Percentiles rank a stretch among this genome's conserved stretches.
phyloP scores from a whole-genome alignment of 2,888 invertebrate species.

The Drosophila falleni region DNA sequence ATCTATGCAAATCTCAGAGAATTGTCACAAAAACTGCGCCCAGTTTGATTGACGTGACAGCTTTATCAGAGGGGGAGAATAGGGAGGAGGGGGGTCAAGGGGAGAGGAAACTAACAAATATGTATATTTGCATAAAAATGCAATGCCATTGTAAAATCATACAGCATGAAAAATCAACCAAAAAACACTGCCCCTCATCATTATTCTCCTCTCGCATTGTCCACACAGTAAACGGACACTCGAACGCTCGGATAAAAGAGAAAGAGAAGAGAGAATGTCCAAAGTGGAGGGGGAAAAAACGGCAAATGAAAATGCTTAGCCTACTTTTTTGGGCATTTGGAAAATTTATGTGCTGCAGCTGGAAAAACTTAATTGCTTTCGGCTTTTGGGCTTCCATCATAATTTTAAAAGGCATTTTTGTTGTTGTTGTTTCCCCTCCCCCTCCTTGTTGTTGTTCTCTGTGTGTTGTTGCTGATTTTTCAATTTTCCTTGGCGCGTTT shows the following conservation, averaged over 20 bases:
- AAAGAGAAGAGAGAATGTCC: neutral
- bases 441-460: conserved; percentile 21
- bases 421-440: neutral
- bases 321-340: conserved; percentile 21
- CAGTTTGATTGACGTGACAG: conserved; percentile 30
- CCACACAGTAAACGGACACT: neutral
- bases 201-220: conserved; percentile 5
- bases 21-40: conserved; percentile 12
- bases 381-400: conserved; percentile 28
- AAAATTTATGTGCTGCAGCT: conserved; percentile 51
- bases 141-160: conserved; percentile 16
- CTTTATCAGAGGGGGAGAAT: neutral
- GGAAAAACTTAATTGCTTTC: conserved; percentile 52
- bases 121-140: conserved; percentile 39
- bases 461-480: conserved; percentile 41
- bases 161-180: neutral
- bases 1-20: conserved; percentile 27
- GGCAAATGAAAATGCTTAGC: conserved; percentile 19
- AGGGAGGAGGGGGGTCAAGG: neutral
- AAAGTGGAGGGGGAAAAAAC: too few species aligned
- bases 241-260: neutral
- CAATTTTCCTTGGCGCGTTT: conserved; percentile 43
- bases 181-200: neutral
- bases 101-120: neutral
- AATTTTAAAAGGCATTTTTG: conserved; percentile 15